Base-by-base conservation (phyloP, 2,888 invertebrate species). In the Cheilosia variabilis region DNA sequence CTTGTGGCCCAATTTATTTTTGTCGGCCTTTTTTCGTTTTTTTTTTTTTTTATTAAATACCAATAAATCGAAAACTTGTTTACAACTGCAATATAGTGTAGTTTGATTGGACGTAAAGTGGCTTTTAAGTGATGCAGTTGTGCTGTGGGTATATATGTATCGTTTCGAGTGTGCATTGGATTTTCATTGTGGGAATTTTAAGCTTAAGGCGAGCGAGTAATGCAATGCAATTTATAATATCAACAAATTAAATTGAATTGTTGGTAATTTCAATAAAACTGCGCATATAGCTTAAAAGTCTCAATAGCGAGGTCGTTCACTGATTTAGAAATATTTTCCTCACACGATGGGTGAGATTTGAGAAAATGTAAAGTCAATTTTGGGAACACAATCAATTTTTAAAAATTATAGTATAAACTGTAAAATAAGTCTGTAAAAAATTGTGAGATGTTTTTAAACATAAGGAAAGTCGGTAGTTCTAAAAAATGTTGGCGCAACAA, bases 11-110 rank as follows among this genome's bases (percentile, higher is more conserved):
- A 73, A 60, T 53, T 80, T 73, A 45, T 63, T 53, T 72, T 65
- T 63, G 62, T 71, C 57, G 57, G 71, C 52, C 19, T 22, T 17
- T 55, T 63, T 45, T 73, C 13, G 37, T 55, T 45, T 34, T 6
- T 58, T 55, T 34, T 52, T 43, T 58, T 55, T 66, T 34, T 27
- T 6, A 0, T 73, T 79, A 69, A 81, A 81, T 57, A 52, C 68
- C 80, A 31, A 80, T 80, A 68, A 80, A 68, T 63, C 55, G 27
- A 31, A 31, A 76, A 76, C 58, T 52, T 41, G 76, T 68, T 68
- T 43, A 7, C 1, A 50, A 53, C 10, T 13, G 15, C 43, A 53
- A 43, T 22, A 27, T n/a, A 15, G 34, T 31, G 31, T 22, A 43
- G 58, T 19, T 22, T 65, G n/a, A 22, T 13, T 68, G 55, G 62